Conservation (phyloP, 2,797 vertebrate genomes). For the Coregonus suidteri region DNA sequence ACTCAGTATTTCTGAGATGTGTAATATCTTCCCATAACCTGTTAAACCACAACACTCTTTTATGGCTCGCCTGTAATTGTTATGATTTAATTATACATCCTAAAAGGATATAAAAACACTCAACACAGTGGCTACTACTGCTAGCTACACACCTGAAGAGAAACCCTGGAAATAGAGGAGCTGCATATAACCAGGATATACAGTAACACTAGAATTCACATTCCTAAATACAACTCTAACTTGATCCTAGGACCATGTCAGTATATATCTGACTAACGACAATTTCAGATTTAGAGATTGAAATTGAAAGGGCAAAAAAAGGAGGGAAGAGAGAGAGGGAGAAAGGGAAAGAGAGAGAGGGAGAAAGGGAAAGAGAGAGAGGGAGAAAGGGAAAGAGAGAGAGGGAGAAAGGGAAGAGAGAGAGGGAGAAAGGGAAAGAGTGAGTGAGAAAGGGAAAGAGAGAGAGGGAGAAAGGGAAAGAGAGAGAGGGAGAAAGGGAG, state of each 20-base stretch:
- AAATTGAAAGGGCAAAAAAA: constrained; percentile 51
- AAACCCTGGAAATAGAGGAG: not conserved
- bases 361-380: constrained; percentile 23
- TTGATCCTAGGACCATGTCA: not conserved
- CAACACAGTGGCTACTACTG: constrained; percentile 43
- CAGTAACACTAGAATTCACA: not conserved
- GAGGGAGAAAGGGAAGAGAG: constrained; percentile 30
- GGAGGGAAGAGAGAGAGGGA: constrained; percentile 21
- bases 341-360: constrained; percentile 14
- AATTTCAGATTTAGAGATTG: not conserved
- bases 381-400: constrained; percentile 49
- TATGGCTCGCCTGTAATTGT: constrained; percentile 51
- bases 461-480: constrained; percentile 48
- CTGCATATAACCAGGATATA: not conserved
- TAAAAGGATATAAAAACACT: constrained; percentile 52
- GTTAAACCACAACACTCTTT: constrained; percentile 22
- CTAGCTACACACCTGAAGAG: constrained; percentile 12
- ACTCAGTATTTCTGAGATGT: not conserved
- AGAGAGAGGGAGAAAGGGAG: constrained; percentile 34
- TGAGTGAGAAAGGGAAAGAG: not conserved
- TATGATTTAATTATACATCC: constrained; percentile 49
- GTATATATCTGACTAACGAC: not conserved
- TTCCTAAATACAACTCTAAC: not conserved
- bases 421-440: constrained; percentile 19
- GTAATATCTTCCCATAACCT: not conserved